Evolutionary conservation across 2,113 vertebrate genomes (phyloP).

Genomic region (Colius striatus): DNA sequence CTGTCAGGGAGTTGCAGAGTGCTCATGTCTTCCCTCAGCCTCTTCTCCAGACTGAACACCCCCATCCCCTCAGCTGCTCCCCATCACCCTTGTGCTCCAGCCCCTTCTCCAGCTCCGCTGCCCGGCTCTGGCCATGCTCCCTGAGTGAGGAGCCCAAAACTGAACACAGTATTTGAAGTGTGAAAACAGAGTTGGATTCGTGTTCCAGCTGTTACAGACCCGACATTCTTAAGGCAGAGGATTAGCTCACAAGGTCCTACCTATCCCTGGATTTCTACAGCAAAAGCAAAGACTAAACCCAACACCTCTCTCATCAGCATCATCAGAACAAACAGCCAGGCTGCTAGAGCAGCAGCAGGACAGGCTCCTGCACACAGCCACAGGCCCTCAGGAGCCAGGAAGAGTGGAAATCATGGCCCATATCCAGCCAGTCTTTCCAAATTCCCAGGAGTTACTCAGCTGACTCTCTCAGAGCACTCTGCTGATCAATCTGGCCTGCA

Average conservation of each 20-base stretch:
- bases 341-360: background rate
- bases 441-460: slow-evolving; percentile 31
- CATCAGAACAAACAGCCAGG: background rate
- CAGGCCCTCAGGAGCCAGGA: background rate
- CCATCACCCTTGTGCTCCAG: no score
- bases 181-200: no score
- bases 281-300: background rate
- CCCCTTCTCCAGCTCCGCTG: no score
- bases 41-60: no score
- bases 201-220: background rate
- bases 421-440: slow-evolving; percentile 4
- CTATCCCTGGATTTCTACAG: accelerated
- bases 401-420: background rate
- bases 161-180: no score
- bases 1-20: no score
- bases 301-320: background rate
- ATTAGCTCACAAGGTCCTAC: background rate
- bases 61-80: no score
- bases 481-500: slow-evolving; percentile 1
- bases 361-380: background rate
- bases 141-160: no score
- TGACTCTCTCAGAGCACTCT: slow-evolving; percentile 27
- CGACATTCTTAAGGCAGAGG: background rate
- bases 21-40: no score
- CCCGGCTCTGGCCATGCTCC: no score